Evolutionary conservation across 2,888 invertebrate species (phyloP).

Genomic region (Nyleta sp.): DNA sequence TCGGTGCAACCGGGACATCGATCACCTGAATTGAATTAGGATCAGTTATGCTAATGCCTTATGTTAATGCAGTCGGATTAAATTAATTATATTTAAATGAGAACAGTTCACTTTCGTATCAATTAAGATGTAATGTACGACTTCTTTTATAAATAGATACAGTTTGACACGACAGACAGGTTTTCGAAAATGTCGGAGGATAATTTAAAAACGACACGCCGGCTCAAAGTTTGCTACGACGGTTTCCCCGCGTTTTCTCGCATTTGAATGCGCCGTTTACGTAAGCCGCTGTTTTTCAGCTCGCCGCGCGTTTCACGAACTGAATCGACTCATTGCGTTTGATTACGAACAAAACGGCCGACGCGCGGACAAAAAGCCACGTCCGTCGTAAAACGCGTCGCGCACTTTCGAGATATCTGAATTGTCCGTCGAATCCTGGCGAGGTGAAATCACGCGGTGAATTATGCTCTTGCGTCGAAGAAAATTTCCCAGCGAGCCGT

Average conservation of each 20-base stretch:
- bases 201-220: slow-evolving; percentile 4
- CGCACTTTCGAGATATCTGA: slow-evolving; percentile 44
- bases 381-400: slow-evolving; percentile 1
- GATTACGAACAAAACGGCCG: slow-evolving; percentile 18
- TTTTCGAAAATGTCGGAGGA: slow-evolving; percentile 25
- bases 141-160: slow-evolving; percentile 30
- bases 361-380: neutral
- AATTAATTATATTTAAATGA: too few species aligned
- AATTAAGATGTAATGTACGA: slow-evolving; percentile 34
- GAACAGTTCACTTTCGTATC: neutral
- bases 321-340: slow-evolving; percentile 22
- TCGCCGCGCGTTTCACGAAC: slow-evolving; percentile 1
- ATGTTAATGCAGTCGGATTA: too few species aligned
- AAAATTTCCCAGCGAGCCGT: too few species aligned
- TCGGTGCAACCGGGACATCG: too few species aligned
- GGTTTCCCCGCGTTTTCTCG: slow-evolving; percentile 27
- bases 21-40: too few species aligned
- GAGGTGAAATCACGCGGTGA: slow-evolving; percentile 46
- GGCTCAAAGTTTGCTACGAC: slow-evolving; percentile 14
- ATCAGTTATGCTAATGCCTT: too few species aligned
- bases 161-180: slow-evolving; percentile 26
- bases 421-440: slow-evolving; percentile 38
- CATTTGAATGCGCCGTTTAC: slow-evolving; percentile 31
- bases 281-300: slow-evolving; percentile 8
- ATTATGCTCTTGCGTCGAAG: slow-evolving; percentile 33